Evolutionary conservation across 64 coral and sea anemone genomes (phyloP).

Genomic region (Actinia equina): DNA sequence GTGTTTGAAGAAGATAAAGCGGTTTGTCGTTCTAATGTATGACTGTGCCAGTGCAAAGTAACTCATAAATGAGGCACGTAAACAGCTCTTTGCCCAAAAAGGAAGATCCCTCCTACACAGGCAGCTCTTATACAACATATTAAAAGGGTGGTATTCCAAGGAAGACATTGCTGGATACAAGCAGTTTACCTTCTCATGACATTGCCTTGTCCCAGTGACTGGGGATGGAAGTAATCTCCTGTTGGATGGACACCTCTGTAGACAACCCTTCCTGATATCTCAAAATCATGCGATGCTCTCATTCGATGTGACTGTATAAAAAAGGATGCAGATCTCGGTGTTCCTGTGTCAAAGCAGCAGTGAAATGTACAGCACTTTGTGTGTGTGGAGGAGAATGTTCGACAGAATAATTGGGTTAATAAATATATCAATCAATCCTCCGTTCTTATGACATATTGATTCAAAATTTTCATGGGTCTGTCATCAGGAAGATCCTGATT

Average conservation of each 20-base stretch:
- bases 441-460: no score
- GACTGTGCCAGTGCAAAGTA: slow-evolving; percentile 4
- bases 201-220: slow-evolving; percentile 36
- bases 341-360: neutral
- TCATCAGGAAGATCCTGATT: no score
- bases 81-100: slow-evolving; percentile 43
- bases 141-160: slow-evolving; percentile 36
- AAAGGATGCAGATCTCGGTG: no score
- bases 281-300: no score
- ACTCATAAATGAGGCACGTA: slow-evolving; percentile 37
- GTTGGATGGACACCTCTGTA: slow-evolving; percentile 36
- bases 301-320: no score
- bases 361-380: slow-evolving; percentile 15
- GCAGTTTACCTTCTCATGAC: slow-evolving; percentile 10
- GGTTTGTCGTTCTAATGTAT: slow-evolving; percentile 27
- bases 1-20: slow-evolving; percentile 28
- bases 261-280: neutral
- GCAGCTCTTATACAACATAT: slow-evolving; percentile 42
- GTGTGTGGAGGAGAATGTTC: slow-evolving; percentile 6
- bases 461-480: no score
- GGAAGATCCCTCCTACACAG: slow-evolving; percentile 46
- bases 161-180: neutral
- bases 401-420: no score
- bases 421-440: no score
- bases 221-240: slow-evolving; percentile 29